A percentile compares a stretch with the other conserved stretches of the same genome.
Evolutionary conservation across 2,113 vertebrate species (phyloP).

Genomic region (Seriola aureovittata): DNA sequence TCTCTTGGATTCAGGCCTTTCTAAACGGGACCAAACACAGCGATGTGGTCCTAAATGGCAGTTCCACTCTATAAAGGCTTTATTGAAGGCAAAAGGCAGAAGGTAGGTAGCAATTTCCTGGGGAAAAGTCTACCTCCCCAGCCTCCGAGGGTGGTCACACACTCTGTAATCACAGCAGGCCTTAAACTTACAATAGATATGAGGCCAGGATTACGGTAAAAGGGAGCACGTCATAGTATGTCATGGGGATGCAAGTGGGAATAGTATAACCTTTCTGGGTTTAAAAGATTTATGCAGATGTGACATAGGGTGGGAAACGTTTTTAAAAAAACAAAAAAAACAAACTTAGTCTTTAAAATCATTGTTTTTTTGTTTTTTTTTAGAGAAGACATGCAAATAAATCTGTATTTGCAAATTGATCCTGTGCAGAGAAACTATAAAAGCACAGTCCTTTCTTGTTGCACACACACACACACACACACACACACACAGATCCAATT

Average conservation of each 20-base stretch:
- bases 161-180: slow-evolving; percentile 61
- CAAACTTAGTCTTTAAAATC: neutral
- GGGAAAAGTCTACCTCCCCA: slow-evolving; percentile 21
- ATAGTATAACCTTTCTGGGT: neutral
- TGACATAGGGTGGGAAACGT: neutral
- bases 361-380: neutral
- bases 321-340: neutral
- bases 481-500: slow-evolving; percentile 9
- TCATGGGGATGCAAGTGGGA: neutral
- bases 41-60: slow-evolving; percentile 42
- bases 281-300: neutral
- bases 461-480: too few relatives aligned
- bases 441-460: neutral
- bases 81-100: slow-evolving; percentile 54
- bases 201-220: slow-evolving; percentile 34
- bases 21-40: slow-evolving; percentile 34
- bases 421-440: neutral
- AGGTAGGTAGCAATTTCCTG: slow-evolving; percentile 62
- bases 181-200: slow-evolving; percentile 24
- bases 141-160: slow-evolving; percentile 52
- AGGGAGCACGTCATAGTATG: neutral
- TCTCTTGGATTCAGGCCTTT: slow-evolving; percentile 18
- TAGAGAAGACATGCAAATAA: neutral
- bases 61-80: slow-evolving; percentile 58
- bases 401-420: neutral